Evolutionary conservation across 2,888 invertebrate genomes (phyloP), one percentile per base, ranked within the genome.

Genomic region (Megaustenia siamemsis): DNA sequence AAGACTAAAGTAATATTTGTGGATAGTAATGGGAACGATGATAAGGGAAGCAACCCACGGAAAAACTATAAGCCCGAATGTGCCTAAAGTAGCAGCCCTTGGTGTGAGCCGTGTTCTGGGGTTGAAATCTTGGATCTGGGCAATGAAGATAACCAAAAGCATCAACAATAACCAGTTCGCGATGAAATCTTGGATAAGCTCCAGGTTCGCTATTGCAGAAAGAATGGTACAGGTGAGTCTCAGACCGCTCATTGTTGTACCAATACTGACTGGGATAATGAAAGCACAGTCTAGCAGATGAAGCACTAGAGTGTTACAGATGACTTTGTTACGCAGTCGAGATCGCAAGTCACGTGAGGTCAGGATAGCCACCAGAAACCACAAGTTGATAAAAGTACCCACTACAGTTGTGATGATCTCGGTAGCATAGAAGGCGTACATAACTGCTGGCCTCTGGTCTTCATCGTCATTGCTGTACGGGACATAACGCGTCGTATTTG

Each of bases 151-250:
- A n/a, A 38, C 38, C 8, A 78, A 24, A 24, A 78, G 38, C 24
- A 78, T 78, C 2, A 78, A 24, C 45, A 78, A 10, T 28, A 66
- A 43, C 78, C 78, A 78, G 28, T 63, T 77, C 35, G 77, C 38
- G 24, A 77, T 38, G 18, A 77, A 60, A 8, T 77, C 60, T 38
- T 63, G 60, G n/a, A 78, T 63, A 10, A 77, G 77, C 0, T 21
- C 2, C 2, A 77, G n/a, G 38, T 77, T 77, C 35, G 35, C n/a
- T 3, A 77, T 21, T 32, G 18, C 24, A 24, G 56, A 8, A 1
- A 12, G 5, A 12, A 35, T 12, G 24, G 18, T 0, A 24, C 77
- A 77, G 53, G 24, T n/a, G 18, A 77, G 10, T 3, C 49, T 38
- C 0, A 24, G 3, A 8, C 5, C 15, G 4, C 15, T 35, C 3